Evolutionary conservation across 1,140 invertebrate species (phyloP).

Genomic region (Penaeus chinensis): DNA sequence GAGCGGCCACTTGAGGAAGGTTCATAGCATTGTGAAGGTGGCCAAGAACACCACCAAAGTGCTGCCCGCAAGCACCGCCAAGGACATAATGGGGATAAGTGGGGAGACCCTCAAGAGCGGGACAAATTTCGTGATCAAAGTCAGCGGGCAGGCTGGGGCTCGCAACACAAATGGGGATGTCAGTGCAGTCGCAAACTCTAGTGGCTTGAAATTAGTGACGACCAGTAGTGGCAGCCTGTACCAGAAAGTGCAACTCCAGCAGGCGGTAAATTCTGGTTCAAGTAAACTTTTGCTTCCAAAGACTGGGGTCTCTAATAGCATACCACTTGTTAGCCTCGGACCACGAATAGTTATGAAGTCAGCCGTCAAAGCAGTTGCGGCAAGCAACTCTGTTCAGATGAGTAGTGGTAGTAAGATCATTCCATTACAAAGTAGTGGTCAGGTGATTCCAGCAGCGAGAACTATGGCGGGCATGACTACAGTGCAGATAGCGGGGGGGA

Average conservation of each 20-base stretch:
- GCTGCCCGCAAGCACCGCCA: not conserved
- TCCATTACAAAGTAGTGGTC: not conserved
- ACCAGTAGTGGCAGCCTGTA: constrained; percentile 36
- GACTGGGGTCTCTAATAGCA: not conserved
- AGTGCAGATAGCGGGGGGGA: too few species aligned
- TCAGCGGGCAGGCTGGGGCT: constrained; percentile 28
- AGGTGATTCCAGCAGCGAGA: too few species aligned
- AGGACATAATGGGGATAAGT: not conserved
- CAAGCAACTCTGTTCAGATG: not conserved
- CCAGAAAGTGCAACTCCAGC: constrained; percentile 32
- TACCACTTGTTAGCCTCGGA: constrained; percentile 21
- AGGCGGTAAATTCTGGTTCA: not conserved
- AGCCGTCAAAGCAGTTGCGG: not conserved
- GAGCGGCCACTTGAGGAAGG: constrained; percentile 35
- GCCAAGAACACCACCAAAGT: constrained; percentile 17
- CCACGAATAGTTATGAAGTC: constrained; percentile 42
- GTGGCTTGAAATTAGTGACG: constrained; percentile 33
- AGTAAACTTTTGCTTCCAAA: not conserved
- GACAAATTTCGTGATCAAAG: constrained; percentile 49
- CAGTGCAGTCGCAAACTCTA: not conserved
- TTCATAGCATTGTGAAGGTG: constrained; percentile 49
- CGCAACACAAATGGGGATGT: not conserved
- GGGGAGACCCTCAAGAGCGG: not conserved
- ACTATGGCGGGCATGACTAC: too few species aligned
- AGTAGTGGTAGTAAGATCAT: constrained; percentile 6